phyloP scores from a whole-genome alignment of 64 coral and sea anemone genomes.

The Actinia equina region DNA sequence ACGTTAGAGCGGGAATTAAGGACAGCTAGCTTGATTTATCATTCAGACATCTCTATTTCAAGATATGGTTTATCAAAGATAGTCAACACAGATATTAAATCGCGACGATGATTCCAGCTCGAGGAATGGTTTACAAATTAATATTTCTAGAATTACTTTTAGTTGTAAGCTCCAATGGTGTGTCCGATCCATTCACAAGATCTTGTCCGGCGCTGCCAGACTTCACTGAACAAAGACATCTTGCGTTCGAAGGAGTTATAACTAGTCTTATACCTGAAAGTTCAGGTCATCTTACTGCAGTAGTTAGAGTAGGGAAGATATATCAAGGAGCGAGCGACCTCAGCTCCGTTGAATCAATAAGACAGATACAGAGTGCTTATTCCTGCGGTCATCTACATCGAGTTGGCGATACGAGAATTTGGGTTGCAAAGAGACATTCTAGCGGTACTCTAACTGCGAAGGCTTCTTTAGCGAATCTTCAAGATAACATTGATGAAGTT shows the following conservation, averaged over 20 bases:
- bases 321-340: slow-evolving; percentile 41
- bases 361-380: slow-evolving; percentile 45
- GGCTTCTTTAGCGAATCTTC: slow-evolving; percentile 54
- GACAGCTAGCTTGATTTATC: background rate
- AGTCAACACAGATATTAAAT: background rate
- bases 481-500: slow-evolving; percentile 34
- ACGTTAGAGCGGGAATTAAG: background rate
- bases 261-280: slow-evolving; percentile 28
- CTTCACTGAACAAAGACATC: slow-evolving; percentile 41
- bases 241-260: slow-evolving; percentile 63
- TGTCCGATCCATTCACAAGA: slow-evolving; percentile 11
- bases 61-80: background rate
- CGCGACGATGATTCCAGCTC: background rate
- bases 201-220: slow-evolving; percentile 43
- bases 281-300: slow-evolving; percentile 30
- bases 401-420: slow-evolving; percentile 60
- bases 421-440: slow-evolving; percentile 68
- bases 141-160: background rate
- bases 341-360: slow-evolving; percentile 20
- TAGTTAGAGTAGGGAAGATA: slow-evolving; percentile 53
- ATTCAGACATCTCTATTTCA: background rate
- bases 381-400: slow-evolving; percentile 67
- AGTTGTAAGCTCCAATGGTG: background rate
- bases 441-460: slow-evolving; percentile 54
- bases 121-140: background rate